phyloP scores from a whole-genome alignment of 2,113 vertebrate genomes.

The Percopsis transmontana region DNA sequence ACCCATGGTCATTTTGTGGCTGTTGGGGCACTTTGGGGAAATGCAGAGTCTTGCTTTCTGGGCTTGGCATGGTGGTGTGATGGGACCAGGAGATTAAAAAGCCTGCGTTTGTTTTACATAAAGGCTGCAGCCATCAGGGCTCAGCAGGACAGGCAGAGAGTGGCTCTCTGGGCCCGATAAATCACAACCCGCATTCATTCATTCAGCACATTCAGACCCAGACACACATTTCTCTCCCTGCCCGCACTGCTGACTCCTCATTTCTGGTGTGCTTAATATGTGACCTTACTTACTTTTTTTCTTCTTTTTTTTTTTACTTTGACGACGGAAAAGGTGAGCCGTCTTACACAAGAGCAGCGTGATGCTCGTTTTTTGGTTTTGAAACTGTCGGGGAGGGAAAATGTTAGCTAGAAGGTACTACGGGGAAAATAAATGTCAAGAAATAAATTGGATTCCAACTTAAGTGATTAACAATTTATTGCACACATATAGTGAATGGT shows the following conservation, averaged over 20 bases:
- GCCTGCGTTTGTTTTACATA: constrained; percentile 78
- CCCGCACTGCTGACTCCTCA: constrained; percentile 75
- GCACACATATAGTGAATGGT: background rate
- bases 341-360: constrained; percentile 27
- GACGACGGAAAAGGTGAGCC: constrained; percentile 35
- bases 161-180: constrained; percentile 70
- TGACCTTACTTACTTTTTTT: too few species aligned
- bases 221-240: constrained; percentile 64
- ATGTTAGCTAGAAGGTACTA: background rate
- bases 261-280: constrained; percentile 71
- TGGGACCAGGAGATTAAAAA: constrained; percentile 74
- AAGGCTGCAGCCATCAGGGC: constrained; percentile 72
- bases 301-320: too few species aligned
- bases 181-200: constrained; percentile 75
- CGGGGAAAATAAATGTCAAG: background rate
- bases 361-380: constrained; percentile 24
- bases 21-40: constrained; percentile 61
- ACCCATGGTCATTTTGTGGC: constrained; percentile 64
- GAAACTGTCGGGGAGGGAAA: constrained; percentile 1
- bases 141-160: constrained; percentile 70
- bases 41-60: constrained; percentile 58
- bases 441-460: background rate
- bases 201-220: constrained; percentile 76
- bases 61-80: constrained; percentile 41
- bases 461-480: background rate